Evolutionary conservation across 2,113 vertebrate species (phyloP), one percentile per base, ranked within the genome.

Genomic region (Mesitornis unicolor): DNA sequence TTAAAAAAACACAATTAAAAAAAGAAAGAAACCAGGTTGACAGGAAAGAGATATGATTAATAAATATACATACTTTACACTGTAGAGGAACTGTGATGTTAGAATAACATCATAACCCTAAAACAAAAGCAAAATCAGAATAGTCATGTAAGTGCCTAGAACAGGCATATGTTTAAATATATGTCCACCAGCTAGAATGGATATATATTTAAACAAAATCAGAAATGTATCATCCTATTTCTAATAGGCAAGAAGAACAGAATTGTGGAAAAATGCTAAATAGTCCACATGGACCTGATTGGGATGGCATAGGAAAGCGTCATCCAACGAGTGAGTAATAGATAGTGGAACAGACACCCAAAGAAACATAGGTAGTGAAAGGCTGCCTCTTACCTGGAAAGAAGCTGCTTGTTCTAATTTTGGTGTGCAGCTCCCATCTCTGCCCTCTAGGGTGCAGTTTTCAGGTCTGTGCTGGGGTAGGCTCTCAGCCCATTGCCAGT

Each of bases 271-370:
- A 81, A 60, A 43, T 28, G 14, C 2, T 56, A 48, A 71, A 22
- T 47, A 48, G 45, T 65, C 15, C 36, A 17, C 0, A 0, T 11
- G 42, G 17, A 36, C 6, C 4, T 78, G 36, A 56, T 38, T n/a
- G 20, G 45, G 9, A 11, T 68, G 19, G n/a, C 36, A 38, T 3
- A 86, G 74, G 42, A 87, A 93, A 68, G 8, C 43, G 69, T 7
- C 10, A 59, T 7, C 13, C 29, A 51, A 28, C 48, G 47, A 53
- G 4, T 35, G 22, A 16, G 40, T 76, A 48, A 45, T 25, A 79
- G 31, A 16, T 4, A 42, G 31, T 11, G 17, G 26, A 54, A 45
- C 11, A 83, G 26, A 42, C 25, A 33, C 10, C n/a, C 17, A 10
- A 48, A 83, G 10, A 51, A 35, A 36, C 4, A 2, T 6, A 54